Evolutionary conservation across 2,797 vertebrate genomes (phyloP).

Genomic region (Xenops minutus): DNA sequence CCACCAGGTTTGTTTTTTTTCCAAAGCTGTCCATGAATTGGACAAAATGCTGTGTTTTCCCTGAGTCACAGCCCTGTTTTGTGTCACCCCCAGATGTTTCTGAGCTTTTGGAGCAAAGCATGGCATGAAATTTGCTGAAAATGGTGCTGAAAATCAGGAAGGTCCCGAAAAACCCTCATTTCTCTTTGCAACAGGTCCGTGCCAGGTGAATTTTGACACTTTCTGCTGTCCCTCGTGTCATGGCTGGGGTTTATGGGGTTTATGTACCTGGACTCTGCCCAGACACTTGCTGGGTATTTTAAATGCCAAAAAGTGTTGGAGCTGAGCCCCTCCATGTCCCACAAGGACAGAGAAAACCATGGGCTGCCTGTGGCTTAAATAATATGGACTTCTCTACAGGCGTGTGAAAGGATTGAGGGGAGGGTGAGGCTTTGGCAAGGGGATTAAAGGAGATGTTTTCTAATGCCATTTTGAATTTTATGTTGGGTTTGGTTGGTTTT

Average conservation of each 20-base stretch:
- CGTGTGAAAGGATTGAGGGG: not conserved
- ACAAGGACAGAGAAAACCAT: not conserved
- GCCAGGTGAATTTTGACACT: not conserved
- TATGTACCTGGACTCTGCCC: not conserved
- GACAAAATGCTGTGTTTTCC: not conserved
- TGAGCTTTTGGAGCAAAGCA: not conserved
- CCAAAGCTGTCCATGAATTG: not conserved
- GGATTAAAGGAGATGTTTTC: not conserved
- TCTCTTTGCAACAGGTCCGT: fast-evolving
- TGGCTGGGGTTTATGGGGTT: not conserved
- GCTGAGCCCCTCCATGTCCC: not conserved
- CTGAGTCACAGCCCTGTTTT: not conserved
- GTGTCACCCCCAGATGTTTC: not conserved
- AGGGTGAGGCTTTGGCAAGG: not conserved
- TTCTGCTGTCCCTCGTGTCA: not conserved
- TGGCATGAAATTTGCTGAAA: not conserved
- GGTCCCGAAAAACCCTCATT: not conserved
- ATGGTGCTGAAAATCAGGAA: not conserved
- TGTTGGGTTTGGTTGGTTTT: not conserved
- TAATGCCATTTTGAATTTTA: not conserved
- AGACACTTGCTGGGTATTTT: not conserved
- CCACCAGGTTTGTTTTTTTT: not conserved
- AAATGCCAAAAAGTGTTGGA: not conserved
- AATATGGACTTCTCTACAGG: not conserved
- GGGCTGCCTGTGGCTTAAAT: not conserved